Evolutionary conservation across 2,113 vertebrate species (phyloP).

Genomic region (Scomber japonicus): DNA sequence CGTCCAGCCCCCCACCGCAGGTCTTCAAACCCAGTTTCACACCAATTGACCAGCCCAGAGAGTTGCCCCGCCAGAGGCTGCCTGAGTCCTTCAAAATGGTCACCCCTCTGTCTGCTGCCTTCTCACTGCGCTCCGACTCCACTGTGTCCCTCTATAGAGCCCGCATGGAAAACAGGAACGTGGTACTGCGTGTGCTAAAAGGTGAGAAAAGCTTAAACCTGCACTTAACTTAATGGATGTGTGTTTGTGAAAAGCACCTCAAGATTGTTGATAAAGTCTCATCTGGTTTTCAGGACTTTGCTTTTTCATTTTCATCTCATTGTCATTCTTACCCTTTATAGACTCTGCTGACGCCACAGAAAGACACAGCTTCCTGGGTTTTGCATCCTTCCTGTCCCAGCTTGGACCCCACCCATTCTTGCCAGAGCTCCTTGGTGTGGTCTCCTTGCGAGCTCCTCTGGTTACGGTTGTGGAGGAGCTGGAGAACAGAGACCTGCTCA

Average conservation of each 20-base stretch:
- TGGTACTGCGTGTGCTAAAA: constrained; percentile 84
- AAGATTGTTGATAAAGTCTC: neutral
- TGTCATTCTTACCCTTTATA: constrained; percentile 28
- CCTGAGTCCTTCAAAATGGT: constrained; percentile 85
- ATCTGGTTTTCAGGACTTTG: neutral
- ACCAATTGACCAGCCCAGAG: constrained; percentile 69
- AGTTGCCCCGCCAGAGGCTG: constrained; percentile 83
- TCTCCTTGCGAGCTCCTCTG: constrained; percentile 83
- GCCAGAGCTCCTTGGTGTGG: constrained; percentile 84
- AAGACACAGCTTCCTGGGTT: constrained; percentile 82
- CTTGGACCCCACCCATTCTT: constrained; percentile 86
- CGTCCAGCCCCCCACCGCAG: neutral
- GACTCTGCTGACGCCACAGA: constrained; percentile 81
- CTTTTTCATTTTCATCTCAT: neutral
- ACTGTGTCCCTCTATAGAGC: constrained; percentile 82
- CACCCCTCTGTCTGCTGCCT: constrained; percentile 69
- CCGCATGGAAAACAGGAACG: constrained; percentile 85
- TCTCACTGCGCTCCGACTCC: constrained; percentile 73
- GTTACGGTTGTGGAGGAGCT: constrained; percentile 85
- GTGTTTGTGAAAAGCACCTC: neutral
- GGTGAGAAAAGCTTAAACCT: constrained; percentile 64
- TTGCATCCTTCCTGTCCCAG: constrained; percentile 85
- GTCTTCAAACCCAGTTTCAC: constrained; percentile 43
- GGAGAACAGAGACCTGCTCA: constrained; percentile 85
- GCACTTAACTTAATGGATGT: neutral